phyloP scores from a whole-genome alignment of 2,797 vertebrate species.

The Cuculus canorus region DNA sequence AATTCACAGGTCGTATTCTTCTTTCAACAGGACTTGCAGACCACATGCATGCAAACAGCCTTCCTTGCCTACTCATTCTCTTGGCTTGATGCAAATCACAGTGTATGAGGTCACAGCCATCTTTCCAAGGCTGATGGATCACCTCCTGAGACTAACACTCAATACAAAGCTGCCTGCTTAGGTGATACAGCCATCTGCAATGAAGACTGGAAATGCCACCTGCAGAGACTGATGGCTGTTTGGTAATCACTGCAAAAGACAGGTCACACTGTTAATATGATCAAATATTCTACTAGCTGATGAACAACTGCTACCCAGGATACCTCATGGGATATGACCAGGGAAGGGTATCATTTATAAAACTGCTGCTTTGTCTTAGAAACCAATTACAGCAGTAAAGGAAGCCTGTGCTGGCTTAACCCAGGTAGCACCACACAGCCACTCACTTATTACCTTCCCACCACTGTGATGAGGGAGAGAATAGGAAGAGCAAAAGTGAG shows the following conservation, averaged over 20 bases:
- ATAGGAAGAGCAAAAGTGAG: not conserved
- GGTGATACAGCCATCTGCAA: not conserved
- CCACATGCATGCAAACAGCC: not conserved
- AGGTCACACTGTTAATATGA: not conserved
- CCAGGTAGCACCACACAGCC: not conserved
- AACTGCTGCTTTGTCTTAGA: not conserved
- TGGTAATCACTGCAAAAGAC: not conserved
- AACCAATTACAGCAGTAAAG: not conserved
- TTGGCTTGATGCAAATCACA: not conserved
- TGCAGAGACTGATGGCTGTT: not conserved
- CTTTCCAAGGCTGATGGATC: not conserved
- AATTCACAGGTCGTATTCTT: not conserved
- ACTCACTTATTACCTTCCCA: accelerated
- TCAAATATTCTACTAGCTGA: not conserved
- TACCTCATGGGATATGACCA: not conserved
- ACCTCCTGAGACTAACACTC: not conserved
- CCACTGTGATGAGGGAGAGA: not conserved
- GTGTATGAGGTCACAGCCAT: not conserved
- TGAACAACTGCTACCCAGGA: not conserved
- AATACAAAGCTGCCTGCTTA: not conserved
- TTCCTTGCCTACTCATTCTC: not conserved
- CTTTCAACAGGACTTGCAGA: not conserved
- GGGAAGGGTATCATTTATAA: not conserved
- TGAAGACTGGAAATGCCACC: not conserved
- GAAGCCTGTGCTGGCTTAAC: not conserved